Evolutionary conservation across 2,888 invertebrate genomes (phyloP).

Genomic region (Proisotoma minuta): DNA sequence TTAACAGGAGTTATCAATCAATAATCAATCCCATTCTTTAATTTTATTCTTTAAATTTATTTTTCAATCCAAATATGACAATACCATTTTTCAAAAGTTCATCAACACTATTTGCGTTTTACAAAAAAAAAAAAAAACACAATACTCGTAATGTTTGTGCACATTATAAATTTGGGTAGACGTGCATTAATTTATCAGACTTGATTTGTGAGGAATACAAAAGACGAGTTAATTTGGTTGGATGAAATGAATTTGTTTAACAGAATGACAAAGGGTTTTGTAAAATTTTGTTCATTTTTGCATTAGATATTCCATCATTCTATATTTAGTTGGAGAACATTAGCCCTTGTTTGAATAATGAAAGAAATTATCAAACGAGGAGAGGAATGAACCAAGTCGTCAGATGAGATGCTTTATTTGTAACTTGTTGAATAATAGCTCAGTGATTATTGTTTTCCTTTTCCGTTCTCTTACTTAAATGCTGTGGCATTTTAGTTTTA

Average conservation of each 20-base stretch:
- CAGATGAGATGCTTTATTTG: constrained; percentile 4
- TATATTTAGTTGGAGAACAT: not conserved
- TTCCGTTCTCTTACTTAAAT: constrained; percentile 9
- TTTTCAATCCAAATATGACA: not conserved
- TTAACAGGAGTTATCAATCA: too few species aligned
- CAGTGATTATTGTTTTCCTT: constrained; percentile 25
- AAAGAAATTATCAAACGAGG: not conserved
- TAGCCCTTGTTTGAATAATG: not conserved
- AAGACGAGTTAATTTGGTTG: not conserved
- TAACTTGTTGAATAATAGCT: constrained; percentile 22
- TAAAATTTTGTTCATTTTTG: not conserved
- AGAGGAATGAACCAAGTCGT: not conserved
- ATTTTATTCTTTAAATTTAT: not conserved
- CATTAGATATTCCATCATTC: too few species aligned
- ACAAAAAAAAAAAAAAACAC: too few species aligned
- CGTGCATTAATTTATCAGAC: too few species aligned
- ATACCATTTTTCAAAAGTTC: too few species aligned
- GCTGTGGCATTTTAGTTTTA: not conserved
- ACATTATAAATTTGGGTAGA: too few species aligned
- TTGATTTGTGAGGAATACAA: not conserved
- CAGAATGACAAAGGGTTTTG: not conserved
- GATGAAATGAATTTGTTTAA: not conserved
- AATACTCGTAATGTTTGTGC: too few species aligned
- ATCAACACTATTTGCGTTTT: too few species aligned
- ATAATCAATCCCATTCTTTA: not conserved